Base-by-base conservation (phyloP, 2,888 invertebrate species). In the Lasioglossum calceatum region DNA sequence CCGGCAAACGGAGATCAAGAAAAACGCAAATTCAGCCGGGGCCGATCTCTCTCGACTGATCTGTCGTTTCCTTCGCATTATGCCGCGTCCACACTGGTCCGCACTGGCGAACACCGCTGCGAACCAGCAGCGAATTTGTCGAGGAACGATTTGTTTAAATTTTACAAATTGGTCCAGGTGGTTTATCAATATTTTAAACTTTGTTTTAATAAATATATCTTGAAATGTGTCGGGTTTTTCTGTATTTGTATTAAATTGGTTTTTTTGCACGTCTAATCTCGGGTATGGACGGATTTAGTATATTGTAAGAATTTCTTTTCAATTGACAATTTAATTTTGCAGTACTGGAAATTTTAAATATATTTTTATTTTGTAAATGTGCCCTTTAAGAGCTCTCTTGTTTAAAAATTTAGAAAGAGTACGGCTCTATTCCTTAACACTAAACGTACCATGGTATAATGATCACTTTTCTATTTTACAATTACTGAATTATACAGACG, bases 11-110 rank as follows among this genome's bases (percentile, higher is more conserved):
- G 39, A 54, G 64, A 71, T 71, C 70, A 32, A 74, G 77, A 77
- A 77, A 80, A 84, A 84, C 78, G 84, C 14, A 78, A 84, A 84
- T 78, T 61, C 78, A 71, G 61, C 42, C 8, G 27, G 27, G 58
- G 7, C n/a, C 27, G 72, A 72, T 58, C 70, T 74, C 61, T 61
- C 67, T 8, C 19, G 61, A 47, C 32, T 32, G 84, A 82, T 82
- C 77, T 58, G 36, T n/a, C 42, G 44, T 5, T 44, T 54, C 7
- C 50, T 36, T 7, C 32, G n/a, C 61, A 27, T 61, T 61, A 61
- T 61, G 61, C 61, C 27, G 27, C 5, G 61, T 61, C 27, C 61
- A 27, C 61, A n/a, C n/a, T 12, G n/a, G 23, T 12, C 4, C 1
- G 5, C 7, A 44, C 44, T 44, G 44, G 44, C 44, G 44, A 44